Base-by-base conservation (phyloP, 2,797 vertebrate genomes). In the Eidolon dupreanum region DNA sequence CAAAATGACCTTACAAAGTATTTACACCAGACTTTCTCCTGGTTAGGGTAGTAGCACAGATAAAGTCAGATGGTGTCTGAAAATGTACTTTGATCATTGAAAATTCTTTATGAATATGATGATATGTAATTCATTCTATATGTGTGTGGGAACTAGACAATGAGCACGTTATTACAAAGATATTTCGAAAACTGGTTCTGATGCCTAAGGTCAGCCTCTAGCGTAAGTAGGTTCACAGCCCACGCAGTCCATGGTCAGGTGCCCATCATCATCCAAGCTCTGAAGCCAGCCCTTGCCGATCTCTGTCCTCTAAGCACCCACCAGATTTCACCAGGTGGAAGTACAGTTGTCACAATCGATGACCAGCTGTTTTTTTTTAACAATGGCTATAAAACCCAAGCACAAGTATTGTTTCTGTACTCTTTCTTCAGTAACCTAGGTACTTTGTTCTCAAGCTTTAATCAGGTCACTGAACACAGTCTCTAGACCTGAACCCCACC, bases 81-180 rank as follows among this genome's bases (percentile, higher is more conserved):
- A 51, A 83, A 65, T 1, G 19, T 82, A 19, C 41, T 51, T 46
- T 49, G 41, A 46, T 89, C 26, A 24, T n/a, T 66, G 31, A 65
- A 77, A 66, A 51, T 16, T 12, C 38, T 92, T 53, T 49, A 13
- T 57, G 38, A 79, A 66, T 36, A 20, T 24, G 19, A 53, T 75
- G 24, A 43, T 8, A 59, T n/a, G 26, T 19, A 15, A 61, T 77
- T 33, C 36, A 33, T 63, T 79, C 33, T 65, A 1, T 82, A 43
- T 12, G 2, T 71, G 26, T 7, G 5, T 53, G 86, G 61, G 65
- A 98, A 98, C 98, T 98, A 10, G 98, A 98, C 59, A 98, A 98
- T 8, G 12, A 93, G 41, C 36, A 57, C 59, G 31, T 68, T 74
- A 49, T 90, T 43, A 79, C 43, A 81, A 84, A 89, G 46, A 49